Evolutionary conservation across 2,888 invertebrate species (phyloP), one percentile per base, ranked within the genome.

Genomic region (Agonum fuliginosum): DNA sequence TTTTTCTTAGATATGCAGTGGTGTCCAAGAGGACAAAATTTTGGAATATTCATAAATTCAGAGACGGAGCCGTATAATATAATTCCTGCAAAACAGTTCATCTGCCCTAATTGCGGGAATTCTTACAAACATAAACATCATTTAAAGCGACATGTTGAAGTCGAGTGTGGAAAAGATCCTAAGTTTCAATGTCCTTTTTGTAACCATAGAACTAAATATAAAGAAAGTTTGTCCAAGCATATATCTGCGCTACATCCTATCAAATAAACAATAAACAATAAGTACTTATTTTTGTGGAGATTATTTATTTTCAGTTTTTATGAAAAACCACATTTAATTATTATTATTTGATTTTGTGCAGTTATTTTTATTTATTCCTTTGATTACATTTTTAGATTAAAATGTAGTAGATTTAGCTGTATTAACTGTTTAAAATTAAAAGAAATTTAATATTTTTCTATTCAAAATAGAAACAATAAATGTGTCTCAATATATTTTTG

Each of bases 101-200:
- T n/a, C 1, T 79, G 79, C 72, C 22, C 54, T 14, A 73, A 78
- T 24, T 79, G 79, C 54, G 69, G 65, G 20, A 67, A 70, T 12
- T 65, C 54, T n/a, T 79, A 79, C 27, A 74, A 79, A 71, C 71
- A 67, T 22, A 79, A 71, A 27, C 69, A 75, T 5, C 79, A 79
- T 43, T 78, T 79, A 67, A 79, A 72, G 27, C 34, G 75, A 14
- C 79, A 79, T 51, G 83, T 85, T 74, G 82, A 83, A 81, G 85
- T 86, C 80, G 88, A 88, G 78, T 88, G 88, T 79, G 87, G 87
- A 6, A 85, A 87, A 51, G 87, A 87, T 78, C 87, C 87, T 0
- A 86, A 85, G 79, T 86, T 86, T 80, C 85, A 83, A 71, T 87
- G 87, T 80, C 84, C 85, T 0, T 80, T 86, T 75, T 87, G 87